Evolutionary conservation across 1,140 invertebrate genomes (phyloP).

Genomic region (Lucilia cuprina): DNA sequence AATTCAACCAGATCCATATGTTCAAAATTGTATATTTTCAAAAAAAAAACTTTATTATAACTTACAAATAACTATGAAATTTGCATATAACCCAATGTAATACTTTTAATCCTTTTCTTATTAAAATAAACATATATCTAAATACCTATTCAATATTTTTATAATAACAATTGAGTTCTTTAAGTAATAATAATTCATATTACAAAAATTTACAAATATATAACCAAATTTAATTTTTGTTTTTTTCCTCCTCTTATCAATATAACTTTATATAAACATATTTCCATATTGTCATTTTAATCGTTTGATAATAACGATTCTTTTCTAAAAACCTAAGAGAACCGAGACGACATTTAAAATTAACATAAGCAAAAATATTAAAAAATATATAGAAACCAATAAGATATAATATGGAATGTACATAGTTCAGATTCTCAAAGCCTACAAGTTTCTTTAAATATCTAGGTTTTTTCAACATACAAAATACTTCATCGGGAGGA

Average conservation of each 20-base stretch:
- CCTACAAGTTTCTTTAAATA: conserved; percentile 57
- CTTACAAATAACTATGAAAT: too few species aligned
- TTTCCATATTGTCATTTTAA: background rate
- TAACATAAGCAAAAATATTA: conserved; percentile 51
- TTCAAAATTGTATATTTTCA: too few species aligned
- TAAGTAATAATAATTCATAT: too few species aligned
- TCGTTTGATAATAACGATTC: background rate
- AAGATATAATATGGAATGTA: conserved; percentile 51
- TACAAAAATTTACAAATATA: too few species aligned
- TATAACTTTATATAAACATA: background rate
- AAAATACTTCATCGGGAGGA: conserved; percentile 71
- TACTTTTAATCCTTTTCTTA: too few species aligned
- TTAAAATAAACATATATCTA: too few species aligned
- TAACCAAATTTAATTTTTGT: too few species aligned
- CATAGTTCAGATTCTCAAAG: conserved; percentile 53
- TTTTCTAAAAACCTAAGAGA: background rate
- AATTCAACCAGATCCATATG: too few species aligned
- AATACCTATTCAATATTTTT: too few species aligned
- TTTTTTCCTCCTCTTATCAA: background rate
- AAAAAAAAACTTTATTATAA: too few species aligned
- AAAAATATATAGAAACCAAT: conserved; percentile 55
- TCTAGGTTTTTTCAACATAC: conserved; percentile 72
- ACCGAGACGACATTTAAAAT: conserved; percentile 51
- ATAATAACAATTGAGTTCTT: too few species aligned
- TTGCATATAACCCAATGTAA: too few species aligned